Conservation (phyloP, 2,113 vertebrate genomes). For the Cricetomys ansorgei region DNA sequence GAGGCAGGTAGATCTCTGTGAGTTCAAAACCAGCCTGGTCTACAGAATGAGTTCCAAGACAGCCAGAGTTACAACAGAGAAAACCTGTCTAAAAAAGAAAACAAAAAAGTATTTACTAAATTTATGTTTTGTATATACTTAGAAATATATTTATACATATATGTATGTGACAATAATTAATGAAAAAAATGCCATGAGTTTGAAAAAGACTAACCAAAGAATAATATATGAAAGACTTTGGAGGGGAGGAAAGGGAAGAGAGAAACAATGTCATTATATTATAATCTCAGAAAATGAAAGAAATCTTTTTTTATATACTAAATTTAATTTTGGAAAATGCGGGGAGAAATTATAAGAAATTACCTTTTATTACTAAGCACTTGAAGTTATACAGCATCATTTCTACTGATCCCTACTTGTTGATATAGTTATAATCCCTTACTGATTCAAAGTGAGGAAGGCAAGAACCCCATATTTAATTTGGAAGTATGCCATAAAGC, state of each 20-base stretch:
- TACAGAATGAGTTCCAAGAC: too few relatives aligned
- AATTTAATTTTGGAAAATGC: neutral
- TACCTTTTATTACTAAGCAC: neutral
- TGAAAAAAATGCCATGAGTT: neutral
- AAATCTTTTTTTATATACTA: neutral
- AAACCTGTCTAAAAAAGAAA: too few relatives aligned
- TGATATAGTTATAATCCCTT: neutral
- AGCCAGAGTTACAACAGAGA: too few relatives aligned
- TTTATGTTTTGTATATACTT: neutral
- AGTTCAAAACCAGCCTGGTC: too few relatives aligned
- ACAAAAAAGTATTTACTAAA: neutral
- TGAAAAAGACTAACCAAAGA: neutral
- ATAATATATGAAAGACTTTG: neutral
- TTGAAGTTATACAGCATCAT: neutral
- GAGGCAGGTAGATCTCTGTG: too few relatives aligned
- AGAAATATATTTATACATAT: neutral
- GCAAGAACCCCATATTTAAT: neutral
- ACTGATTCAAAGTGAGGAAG: neutral
- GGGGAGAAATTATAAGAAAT: neutral
- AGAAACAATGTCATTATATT: neutral
- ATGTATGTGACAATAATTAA: neutral
- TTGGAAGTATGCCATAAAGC: neutral
- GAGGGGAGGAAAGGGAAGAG: neutral
- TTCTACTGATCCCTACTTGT: neutral
- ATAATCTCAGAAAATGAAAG: neutral